Evolutionary conservation across 2,113 vertebrate species (phyloP).

Genomic region (Lathamus discolor): DNA sequence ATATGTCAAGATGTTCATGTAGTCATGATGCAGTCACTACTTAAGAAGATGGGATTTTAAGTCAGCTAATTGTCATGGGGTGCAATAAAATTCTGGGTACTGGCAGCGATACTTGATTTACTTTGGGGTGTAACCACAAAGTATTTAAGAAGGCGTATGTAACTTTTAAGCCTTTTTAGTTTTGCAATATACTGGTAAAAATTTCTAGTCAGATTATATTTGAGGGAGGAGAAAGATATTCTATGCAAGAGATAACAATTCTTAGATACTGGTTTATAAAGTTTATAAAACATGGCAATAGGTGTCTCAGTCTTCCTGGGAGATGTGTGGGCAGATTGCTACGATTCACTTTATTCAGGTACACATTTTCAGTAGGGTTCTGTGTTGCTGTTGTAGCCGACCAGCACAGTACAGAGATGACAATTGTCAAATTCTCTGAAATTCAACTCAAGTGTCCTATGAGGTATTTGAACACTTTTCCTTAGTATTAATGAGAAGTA

Average conservation of each 20-base stretch:
- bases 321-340: fast-evolving
- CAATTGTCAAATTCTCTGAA: background rate
- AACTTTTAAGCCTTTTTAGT: background rate
- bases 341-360: background rate
- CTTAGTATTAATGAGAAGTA: background rate
- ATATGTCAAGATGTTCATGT: background rate
- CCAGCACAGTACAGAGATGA: background rate
- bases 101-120: background rate
- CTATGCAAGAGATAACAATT: background rate
- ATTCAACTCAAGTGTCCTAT: background rate
- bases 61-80: background rate
- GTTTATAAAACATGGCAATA: background rate
- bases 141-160: background rate
- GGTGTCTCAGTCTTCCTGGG: background rate
- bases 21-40: background rate
- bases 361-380: background rate
- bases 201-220: background rate
- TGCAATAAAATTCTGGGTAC: background rate
- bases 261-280: background rate
- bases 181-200: background rate
- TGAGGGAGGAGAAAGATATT: background rate
- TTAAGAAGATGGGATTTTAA: background rate
- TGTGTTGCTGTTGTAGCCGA: background rate
- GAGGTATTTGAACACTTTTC: background rate
- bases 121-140: background rate